A percentile compares a stretch with the other conserved stretches of the same genome.
Evolutionary conservation across 2,888 invertebrate species (phyloP).

Genomic region (Hermaeophaga mercurialis): DNA sequence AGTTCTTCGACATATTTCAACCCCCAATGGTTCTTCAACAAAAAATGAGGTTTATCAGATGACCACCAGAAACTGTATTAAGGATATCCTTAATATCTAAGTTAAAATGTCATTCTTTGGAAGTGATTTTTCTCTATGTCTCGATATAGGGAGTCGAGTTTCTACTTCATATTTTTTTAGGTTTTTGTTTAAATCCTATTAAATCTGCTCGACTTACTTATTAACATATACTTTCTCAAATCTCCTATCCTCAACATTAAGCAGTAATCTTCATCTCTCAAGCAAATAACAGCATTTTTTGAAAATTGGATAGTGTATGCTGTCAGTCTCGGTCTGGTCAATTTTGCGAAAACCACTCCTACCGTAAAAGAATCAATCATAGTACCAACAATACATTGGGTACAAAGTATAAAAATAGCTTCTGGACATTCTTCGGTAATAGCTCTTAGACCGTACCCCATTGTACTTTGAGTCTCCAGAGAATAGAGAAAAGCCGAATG

Average conservation of each 20-base stretch:
- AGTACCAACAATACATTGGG: constrained; percentile 78
- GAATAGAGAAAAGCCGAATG: constrained; percentile 94
- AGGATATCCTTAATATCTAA: too few relatives aligned
- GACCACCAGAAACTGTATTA: too few relatives aligned
- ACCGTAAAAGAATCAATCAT: constrained; percentile 66
- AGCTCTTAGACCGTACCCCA: constrained; percentile 80
- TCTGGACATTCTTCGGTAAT: constrained; percentile 93
- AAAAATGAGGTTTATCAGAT: too few relatives aligned
- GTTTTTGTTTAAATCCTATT: constrained; percentile 9
- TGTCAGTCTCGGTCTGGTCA: constrained; percentile 91
- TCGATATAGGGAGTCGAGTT: too few relatives aligned
- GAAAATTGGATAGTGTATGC: constrained; percentile 93
- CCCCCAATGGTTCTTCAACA: too few relatives aligned
- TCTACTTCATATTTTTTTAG: too few relatives aligned
- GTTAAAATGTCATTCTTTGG: too few relatives aligned
- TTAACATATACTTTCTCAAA: constrained; percentile 90
- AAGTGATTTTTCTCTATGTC: too few relatives aligned
- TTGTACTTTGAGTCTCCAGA: constrained; percentile 96
- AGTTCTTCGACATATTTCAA: too few relatives aligned
- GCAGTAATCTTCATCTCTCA: constrained; percentile 81
- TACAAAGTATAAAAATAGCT: constrained; percentile 91
- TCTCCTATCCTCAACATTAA: constrained; percentile 93
- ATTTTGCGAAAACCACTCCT: constrained; percentile 92
- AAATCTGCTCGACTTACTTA: constrained; percentile 57
- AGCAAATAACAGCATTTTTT: constrained; percentile 83